Conservation (phyloP, 2,113 vertebrate species). For the Lathamus discolor region DNA sequence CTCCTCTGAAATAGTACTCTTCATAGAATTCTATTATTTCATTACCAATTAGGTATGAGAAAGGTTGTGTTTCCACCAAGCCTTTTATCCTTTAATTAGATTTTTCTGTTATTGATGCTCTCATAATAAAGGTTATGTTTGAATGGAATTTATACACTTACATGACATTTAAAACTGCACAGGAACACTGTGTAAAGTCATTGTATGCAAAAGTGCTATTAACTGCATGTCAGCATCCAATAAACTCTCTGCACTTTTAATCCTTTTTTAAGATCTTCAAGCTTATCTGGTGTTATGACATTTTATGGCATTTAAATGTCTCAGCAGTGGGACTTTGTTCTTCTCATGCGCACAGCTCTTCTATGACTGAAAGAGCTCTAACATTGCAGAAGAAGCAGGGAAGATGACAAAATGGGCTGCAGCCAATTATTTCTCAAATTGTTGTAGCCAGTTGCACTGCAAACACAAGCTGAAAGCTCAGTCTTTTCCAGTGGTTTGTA, state of each 20-base stretch:
- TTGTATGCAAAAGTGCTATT: background rate
- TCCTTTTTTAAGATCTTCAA: constrained; percentile 19
- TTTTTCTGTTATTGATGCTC: constrained; percentile 47
- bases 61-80: constrained; percentile 22
- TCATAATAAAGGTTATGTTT: constrained; percentile 48
- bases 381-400: background rate
- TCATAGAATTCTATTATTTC: constrained; percentile 1
- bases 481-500: background rate
- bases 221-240: background rate
- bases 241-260: background rate
- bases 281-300: constrained; percentile 9
- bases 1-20: background rate
- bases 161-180: constrained; percentile 26
- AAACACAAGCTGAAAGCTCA: background rate
- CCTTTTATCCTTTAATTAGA: constrained; percentile 49
- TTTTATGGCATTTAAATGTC: constrained; percentile 47
- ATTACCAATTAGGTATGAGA: constrained; percentile 7
- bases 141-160: constrained; percentile 32
- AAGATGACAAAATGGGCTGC: background rate
- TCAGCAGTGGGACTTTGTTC: background rate
- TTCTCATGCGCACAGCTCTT: background rate
- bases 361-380: background rate
- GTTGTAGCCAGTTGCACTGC: background rate
- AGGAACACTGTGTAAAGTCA: background rate
- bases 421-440: constrained; percentile 12